Base-by-base conservation (phyloP, 2,888 invertebrate genomes). In the Drosophila multiciliata region DNA sequence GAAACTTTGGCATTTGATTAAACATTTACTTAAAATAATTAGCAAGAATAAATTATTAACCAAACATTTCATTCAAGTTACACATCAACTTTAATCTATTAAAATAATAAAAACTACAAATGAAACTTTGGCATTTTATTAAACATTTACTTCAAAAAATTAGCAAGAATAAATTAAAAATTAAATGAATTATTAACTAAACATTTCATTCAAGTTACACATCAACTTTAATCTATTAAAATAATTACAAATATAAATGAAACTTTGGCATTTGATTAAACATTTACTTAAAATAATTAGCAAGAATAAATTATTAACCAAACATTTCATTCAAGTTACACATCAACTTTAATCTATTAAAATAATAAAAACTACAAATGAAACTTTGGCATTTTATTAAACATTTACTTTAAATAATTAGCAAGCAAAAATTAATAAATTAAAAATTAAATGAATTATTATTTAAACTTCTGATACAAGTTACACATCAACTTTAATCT, bases 51-150 rank as follows among this genome's bases (percentile, higher is more conserved):
- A 23, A 45, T 45, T 23, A 45, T 15, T 23, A 45, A 23, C 45
- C 8, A 15, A 45, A 26, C 23, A 23, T 45, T 6, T 1, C 40
- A 42, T 5, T 11, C 40, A 42, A n/a, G n/a, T 42, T 5, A 42
- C 0, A 17, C 36, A 36, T 36, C 36, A 17, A 36, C 8, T 49
- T 29, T 4, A 54, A 54, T 23, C 35, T 36, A 11, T 15, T 36
- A 11, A 36, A 35, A 36, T 23, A 20, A 23, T 8, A 8, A 12
- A 8, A 8, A 38, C 15, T 45, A 52, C 35, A 36, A 70, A 71
- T 20, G 5, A 7, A 50, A 12, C 23, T 2, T 23, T 23, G 23
- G 23, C 23, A 23, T 23, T 23, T 23, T 1, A 2, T 23, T 23
- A 23, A 23, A 23, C 23, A 23, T 23, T 23, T 2, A 23, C 23